Evolutionary conservation across 2,888 invertebrate species (phyloP).

Genomic region (Lepetodrilus schrolli): DNA sequence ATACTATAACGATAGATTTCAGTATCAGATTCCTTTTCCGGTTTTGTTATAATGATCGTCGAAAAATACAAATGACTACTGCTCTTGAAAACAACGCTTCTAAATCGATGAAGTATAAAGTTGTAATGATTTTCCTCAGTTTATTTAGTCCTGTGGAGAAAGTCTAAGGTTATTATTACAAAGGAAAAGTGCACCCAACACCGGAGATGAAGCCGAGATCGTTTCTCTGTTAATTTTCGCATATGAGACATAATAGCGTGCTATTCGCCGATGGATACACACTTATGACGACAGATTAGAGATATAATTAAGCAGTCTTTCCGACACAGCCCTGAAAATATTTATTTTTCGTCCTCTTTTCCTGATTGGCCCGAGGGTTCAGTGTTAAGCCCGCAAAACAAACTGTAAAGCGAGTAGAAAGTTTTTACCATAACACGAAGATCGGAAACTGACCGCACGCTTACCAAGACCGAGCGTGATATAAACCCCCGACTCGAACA

Average conservation of each 20-base stretch:
- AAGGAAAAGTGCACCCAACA: not conserved
- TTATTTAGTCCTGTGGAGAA: not conserved
- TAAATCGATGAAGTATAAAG: not conserved
- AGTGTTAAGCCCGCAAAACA: slow-evolving; percentile 21
- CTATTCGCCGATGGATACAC: not conserved
- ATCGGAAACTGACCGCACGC: slow-evolving; percentile 39
- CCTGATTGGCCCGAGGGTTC: slow-evolving; percentile 13
- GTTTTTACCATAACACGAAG: slow-evolving; percentile 38
- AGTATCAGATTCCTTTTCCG: too few species aligned
- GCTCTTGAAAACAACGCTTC: not conserved
- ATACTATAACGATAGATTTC: too few species aligned
- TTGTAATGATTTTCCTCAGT: not conserved
- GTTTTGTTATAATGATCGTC: too few species aligned
- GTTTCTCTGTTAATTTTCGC: not conserved
- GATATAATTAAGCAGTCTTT: slow-evolving; percentile 21
- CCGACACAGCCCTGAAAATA: slow-evolving; percentile 25
- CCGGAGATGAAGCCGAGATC: not conserved
- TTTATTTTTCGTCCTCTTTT: not conserved
- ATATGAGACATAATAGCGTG: not conserved
- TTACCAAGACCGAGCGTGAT: slow-evolving; percentile 32
- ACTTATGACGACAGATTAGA: slow-evolving; percentile 19
- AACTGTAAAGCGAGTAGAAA: slow-evolving; percentile 35
- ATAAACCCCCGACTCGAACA: not conserved
- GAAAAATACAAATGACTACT: not conserved
- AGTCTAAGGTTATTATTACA: not conserved